Evolutionary conservation across 2,888 invertebrate genomes (phyloP).

Genomic region (Hyposoter dolosus): DNA sequence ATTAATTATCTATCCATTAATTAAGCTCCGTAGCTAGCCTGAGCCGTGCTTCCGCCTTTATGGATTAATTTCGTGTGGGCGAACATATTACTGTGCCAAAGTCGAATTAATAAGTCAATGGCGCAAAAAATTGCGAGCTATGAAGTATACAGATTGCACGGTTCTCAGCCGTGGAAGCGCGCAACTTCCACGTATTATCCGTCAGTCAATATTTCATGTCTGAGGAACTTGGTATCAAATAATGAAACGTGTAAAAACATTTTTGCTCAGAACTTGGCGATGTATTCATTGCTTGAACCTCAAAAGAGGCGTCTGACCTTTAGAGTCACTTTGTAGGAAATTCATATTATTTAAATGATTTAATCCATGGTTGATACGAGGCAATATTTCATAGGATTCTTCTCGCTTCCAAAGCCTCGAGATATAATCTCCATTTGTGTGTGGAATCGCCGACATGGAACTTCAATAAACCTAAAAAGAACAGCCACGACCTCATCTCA

Average conservation of each 20-base stretch:
- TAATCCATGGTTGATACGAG: constrained; percentile 3
- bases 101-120: neutral
- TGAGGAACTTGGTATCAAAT: neutral
- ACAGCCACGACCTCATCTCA: neutral
- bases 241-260: neutral
- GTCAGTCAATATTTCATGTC: neutral
- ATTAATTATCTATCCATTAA: constrained; percentile 10
- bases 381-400: constrained; percentile 33
- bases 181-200: neutral
- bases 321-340: neutral
- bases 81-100: neutral
- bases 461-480: constrained; percentile 31
- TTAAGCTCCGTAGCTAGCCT: neutral
- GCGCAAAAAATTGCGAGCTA: neutral
- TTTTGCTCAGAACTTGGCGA: neutral
- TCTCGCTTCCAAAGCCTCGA: neutral
- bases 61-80: neutral
- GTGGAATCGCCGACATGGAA: constrained; percentile 2
- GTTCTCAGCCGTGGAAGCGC: neutral
- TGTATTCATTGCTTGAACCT: neutral
- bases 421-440: constrained; percentile 16
- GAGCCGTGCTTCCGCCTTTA: neutral
- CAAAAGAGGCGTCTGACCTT: neutral
- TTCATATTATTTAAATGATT: constrained; percentile 9
- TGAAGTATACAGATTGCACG: neutral